Base-by-base conservation (phyloP, 2,888 invertebrate genomes). In the Eurytoma californica region DNA sequence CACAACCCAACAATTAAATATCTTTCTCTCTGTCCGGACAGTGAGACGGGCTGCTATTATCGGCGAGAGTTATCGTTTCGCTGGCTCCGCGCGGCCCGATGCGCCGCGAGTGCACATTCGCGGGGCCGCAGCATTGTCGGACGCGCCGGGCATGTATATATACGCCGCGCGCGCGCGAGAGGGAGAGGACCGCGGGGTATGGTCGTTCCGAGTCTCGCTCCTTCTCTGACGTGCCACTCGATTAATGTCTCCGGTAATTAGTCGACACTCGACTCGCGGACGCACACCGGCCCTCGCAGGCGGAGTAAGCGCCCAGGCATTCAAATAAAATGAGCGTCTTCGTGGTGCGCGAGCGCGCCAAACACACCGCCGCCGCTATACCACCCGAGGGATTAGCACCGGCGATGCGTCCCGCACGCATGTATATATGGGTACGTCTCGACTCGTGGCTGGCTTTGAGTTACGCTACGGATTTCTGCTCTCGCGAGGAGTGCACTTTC, bases 1-100 rank as follows among this genome's bases (percentile, higher is more conserved):
- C 79, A 80, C 86, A 86, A 87, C 87, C 88, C 85, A 87, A 88
- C 87, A 87, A 88, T 88, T 88, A 88, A 88, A 88, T 86, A 86
- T 84, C 84, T 85, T 84, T 85, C 79, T 81, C 77, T 81, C 80
- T 78, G 76, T 79, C 81, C 63, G 72, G 73, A 63, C 83, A 83
- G 83, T 86, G 83, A 83, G 86, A 86, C 86, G 85, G 86, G 82
- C 86, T 87, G 86, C 86, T 85, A 88, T 88, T 88, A 88, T 86
- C 86, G 85, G 83, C 85, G 87, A 88, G 86, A 88, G 86, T 88
- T 88, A 87, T 88, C 86, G 88, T 87, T 86, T 86, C 86, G 75
- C 78, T 63, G 74, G 76, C 76, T 72, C 75, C 68, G 77, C 80
- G 79, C 39, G 30, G 24, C 51, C 63, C 72, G 65, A 57, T 65